Conservation (phyloP, 2,797 vertebrate species). For the Sebastes itinus region DNA sequence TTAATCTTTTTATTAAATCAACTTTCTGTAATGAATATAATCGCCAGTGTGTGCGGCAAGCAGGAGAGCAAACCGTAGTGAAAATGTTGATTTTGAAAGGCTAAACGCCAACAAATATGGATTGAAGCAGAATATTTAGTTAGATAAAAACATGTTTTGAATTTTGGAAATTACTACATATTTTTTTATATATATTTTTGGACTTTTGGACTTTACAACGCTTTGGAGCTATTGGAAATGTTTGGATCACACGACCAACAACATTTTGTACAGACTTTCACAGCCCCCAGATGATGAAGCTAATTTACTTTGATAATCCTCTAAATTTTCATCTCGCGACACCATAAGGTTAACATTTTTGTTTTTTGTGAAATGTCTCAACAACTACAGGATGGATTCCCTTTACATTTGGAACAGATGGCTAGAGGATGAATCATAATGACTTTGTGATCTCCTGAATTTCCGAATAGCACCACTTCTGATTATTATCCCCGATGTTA, state of each 20-base stretch:
- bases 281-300: fast-evolving
- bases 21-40: too few relatives aligned
- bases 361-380: background rate
- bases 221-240: too few relatives aligned
- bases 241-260: background rate
- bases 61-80: too few relatives aligned
- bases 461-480: background rate
- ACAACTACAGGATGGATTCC: background rate
- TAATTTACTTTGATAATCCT: background rate
- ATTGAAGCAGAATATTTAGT: too few relatives aligned
- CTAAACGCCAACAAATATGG: too few relatives aligned
- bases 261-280: background rate
- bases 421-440: background rate
- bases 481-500: background rate
- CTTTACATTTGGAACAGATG: background rate
- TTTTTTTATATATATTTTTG: too few relatives aligned
- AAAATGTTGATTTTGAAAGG: too few relatives aligned
- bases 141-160: too few relatives aligned
- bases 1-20: too few relatives aligned
- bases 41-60: too few relatives aligned
- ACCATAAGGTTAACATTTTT: background rate
- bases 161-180: too few relatives aligned
- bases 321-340: background rate
- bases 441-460: background rate
- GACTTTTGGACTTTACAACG: too few relatives aligned